Base-by-base conservation (phyloP, 2,113 vertebrate genomes). In the Gnathonemus echidnorhynchus region DNA sequence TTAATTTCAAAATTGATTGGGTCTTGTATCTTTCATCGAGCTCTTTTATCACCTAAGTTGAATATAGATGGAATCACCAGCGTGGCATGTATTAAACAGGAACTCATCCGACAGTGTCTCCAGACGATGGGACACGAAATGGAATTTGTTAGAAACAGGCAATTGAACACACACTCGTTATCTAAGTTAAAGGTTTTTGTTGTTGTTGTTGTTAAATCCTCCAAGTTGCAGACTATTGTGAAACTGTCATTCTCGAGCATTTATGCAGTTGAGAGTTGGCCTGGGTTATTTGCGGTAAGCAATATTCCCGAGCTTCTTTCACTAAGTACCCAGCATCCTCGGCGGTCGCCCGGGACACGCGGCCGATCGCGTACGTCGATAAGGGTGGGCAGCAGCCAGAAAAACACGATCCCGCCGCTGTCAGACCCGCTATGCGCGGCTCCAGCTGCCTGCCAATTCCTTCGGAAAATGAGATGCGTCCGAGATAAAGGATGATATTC, bases 401-500 rank as follows among this genome's bases (percentile, higher is more conserved):
- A 17, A 53, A 56, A 56, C 27, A 56, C 0, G 50, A 53, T 53
- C 8, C 86, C 0, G 1, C 50, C 19, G 0, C 24, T 35, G 50
- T 31, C 31, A 13, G 27, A 24, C 50, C 48, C 8, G 7, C 13
- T 10, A 11, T 15, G 15, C n/a, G 3, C 11, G 1, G 31, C 49
- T 39, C 86, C 13, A 35, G 49, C 86, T 87, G 86, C 86, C 49
- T 87, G 86, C 86, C 86, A 62, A 53, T 46, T 42, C 35, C 8
- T 5, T 39, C 35, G 1, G 7, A 24, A 53, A 66, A 46, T 66
- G 27, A 88, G 52, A 66, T 62, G 87, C 31, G 27, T 53, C 13
- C 13, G 27, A 53, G 86, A 87, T 87, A 85, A 85, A 85, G 83
- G 53, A 35, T 46, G 52, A 88, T 88, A 53, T 88, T 45, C 52